A percentile compares a stretch with the other conserved stretches of the same genome.
Conservation (phyloP, 2,797 vertebrate species). For the Pseudomugil gertrudae region DNA sequence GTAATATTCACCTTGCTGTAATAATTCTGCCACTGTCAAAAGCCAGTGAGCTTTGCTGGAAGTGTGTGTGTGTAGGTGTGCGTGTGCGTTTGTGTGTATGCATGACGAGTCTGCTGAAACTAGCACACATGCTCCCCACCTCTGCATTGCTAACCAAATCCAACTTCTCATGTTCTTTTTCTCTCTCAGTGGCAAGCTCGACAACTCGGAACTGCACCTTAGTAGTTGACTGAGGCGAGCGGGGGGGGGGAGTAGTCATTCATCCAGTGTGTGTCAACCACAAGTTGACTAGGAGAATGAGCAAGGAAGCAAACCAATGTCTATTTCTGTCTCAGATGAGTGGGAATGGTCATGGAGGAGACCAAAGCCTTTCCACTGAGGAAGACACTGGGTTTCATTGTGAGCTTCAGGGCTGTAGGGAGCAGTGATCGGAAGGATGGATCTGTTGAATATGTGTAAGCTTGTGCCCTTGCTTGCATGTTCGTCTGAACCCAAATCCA, state of each 20-base stretch:
- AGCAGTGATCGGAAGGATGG: conserved; percentile 80
- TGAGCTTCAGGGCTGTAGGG: conserved; percentile 72
- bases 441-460: conserved; percentile 67
- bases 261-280: conserved; percentile 75
- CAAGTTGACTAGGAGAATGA: conserved; percentile 76
- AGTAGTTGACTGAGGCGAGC: conserved; percentile 59
- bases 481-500: conserved; percentile 66
- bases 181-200: conserved; percentile 65
- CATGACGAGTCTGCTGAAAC: conserved; percentile 47
- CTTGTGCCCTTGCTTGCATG: conserved; percentile 28
- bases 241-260: conserved; percentile 73
- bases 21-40: conserved; percentile 85
- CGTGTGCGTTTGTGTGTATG: conserved; percentile 34
- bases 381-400: conserved; percentile 74
- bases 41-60: conserved; percentile 73
- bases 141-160: conserved; percentile 39
- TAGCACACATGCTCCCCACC: conserved; percentile 41
- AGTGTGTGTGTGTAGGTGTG: conserved; percentile 50
- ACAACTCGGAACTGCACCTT: conserved; percentile 71
- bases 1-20: conserved; percentile 82
- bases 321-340: conserved; percentile 76
- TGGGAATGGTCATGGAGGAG: conserved; percentile 68
- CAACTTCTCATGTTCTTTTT: conserved; percentile 62
- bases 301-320: conserved; percentile 75
- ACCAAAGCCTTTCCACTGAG: conserved; percentile 67